Evolutionary conservation across 1,140 invertebrate species (phyloP), one percentile per base, ranked within the genome.

Genomic region (Ericerus pela): DNA sequence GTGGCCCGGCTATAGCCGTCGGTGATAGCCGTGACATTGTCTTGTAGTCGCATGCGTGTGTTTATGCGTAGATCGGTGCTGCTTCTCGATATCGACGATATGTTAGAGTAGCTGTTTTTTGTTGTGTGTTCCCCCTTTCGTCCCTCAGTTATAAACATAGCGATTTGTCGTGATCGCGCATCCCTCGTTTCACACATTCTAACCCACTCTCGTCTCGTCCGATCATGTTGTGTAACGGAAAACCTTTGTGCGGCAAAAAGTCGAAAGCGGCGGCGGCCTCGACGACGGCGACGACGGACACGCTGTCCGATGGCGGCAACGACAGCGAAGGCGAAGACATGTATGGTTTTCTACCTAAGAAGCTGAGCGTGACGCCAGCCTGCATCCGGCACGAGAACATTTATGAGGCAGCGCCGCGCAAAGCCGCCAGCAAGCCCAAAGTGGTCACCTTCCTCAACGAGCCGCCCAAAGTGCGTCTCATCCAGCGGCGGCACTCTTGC

Each of bases 251-350:
- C 41, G 41, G 41, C 20, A 47, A 47, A 4, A 47, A 47, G 26
- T 2, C 16, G 20, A 47, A 41, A 16, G 20, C 14, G 6, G 37
- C 6, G 4, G n/a, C n/a, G n/a, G n/a, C n/a, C n/a, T n/a, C n/a
- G n/a, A n/a, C n/a, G n/a, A n/a, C n/a, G n/a, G n/a, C n/a, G n/a
- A n/a, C n/a, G n/a, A n/a, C n/a, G n/a, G n/a, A n/a, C n/a, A 41
- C 20, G 37, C 5, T 47, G 41, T 14, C 20, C 12, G 41, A 22
- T 4, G 41, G 20, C 20, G 36, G 36, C 20, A 47, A 47, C 41
- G 41, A 47, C 10, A 47, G 41, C 41, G 41, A 47, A 47, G 41
- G 41, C 41, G 41, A 47, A 47, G 41, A 47, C 20, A 47, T 47
- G 41, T 47, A 47, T 24, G 41, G 41, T 24, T 47, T 47, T 24